A percentile compares a stretch with the other conserved stretches of the same genome.
phyloP scores from a whole-genome alignment of 2,113 vertebrate species.

The Ctenomys sociabilis region DNA sequence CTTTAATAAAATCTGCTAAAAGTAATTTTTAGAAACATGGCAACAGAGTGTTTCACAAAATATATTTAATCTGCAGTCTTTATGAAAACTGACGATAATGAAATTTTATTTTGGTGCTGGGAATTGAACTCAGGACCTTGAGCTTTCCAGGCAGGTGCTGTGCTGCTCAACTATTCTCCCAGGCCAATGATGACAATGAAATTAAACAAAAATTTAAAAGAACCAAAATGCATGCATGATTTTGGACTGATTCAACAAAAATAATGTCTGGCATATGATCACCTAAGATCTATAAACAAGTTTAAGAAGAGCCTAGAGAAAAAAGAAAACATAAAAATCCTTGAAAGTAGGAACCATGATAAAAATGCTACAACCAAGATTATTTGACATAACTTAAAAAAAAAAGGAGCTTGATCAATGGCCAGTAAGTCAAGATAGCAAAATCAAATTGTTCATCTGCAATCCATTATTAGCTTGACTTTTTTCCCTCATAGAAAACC shows the following conservation, averaged over 20 bases:
- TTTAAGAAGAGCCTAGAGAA: slow-evolving; percentile 25
- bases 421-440: neutral
- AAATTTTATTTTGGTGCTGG: neutral
- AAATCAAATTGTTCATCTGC: slow-evolving; percentile 29
- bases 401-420: neutral
- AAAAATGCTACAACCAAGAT: slow-evolving; percentile 30
- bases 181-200: neutral
- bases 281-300: slow-evolving; percentile 39
- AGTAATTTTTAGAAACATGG: slow-evolving; percentile 33
- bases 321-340: slow-evolving; percentile 7
- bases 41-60: slow-evolving; percentile 12
- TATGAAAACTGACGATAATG: slow-evolving; percentile 21
- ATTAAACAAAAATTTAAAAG: slow-evolving; percentile 38
- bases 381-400: slow-evolving; percentile 20
- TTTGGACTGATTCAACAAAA: slow-evolving; percentile 53
- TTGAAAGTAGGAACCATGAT: neutral
- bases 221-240: neutral
- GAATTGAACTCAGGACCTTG: too few relatives aligned
- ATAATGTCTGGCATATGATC: slow-evolving; percentile 27
- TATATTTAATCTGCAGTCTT: slow-evolving; percentile 35
- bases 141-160: too few relatives aligned
- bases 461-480: neutral
- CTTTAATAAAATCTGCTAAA: slow-evolving; percentile 41
- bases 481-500: neutral
- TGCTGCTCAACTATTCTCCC: too few relatives aligned